Evolutionary conservation across 2,888 invertebrate species (phyloP), one percentile per base, ranked within the genome.

Genomic region (Tuberolachnus salignus): DNA sequence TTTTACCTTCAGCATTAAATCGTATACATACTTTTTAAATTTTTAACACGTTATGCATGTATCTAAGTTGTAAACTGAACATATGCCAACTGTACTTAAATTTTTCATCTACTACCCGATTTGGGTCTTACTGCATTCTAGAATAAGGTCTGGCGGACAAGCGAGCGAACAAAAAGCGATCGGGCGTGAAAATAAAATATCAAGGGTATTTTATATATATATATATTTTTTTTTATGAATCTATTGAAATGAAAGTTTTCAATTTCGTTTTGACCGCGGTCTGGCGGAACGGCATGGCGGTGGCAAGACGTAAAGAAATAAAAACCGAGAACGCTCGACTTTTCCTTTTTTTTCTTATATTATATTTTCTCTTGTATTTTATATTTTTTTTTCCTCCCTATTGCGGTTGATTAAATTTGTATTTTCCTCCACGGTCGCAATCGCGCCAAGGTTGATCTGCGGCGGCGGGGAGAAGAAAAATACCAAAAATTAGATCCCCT

Each of bases 331-430:
- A 63, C 11, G 19, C n/a, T 67, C 49, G 21, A 23, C 19, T 10
- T 21, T 67, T 67, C 49, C n/a, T 46, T 1, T 21, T 64, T 44
- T 44, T n/a, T 46, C 19, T 8, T 13, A 26, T n/a, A 34, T 34
- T 34, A 34, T 34, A 34, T 34, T 34, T 34, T 34, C 34, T 34
- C 34, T 34, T 34, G 34, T 34, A 34, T 34, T 34, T 34, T 59
- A n/a, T 34, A 34, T 69, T 69, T 69, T 59, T n/a, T n/a, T n/a
- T n/a, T n/a, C n/a, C n/a, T 69, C 23, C 9, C 21, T 34, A 21
- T 3, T 49, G 21, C 14, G 59, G 78, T 78, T 78, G 78, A 78
- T 78, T 78, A 78, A 78, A 78, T 78, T 67, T 66, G 57, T 75
- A 67, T 57, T 67, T 59, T 26, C 67, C 59, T 26, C 13, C 34